A percentile compares a stretch with the other conserved stretches of the same genome.
These are phyloP conservation scores for Corapipo altera DNA, from an alignment of 2,113 vertebrate species.

Conservation along the genomic window DNA sequence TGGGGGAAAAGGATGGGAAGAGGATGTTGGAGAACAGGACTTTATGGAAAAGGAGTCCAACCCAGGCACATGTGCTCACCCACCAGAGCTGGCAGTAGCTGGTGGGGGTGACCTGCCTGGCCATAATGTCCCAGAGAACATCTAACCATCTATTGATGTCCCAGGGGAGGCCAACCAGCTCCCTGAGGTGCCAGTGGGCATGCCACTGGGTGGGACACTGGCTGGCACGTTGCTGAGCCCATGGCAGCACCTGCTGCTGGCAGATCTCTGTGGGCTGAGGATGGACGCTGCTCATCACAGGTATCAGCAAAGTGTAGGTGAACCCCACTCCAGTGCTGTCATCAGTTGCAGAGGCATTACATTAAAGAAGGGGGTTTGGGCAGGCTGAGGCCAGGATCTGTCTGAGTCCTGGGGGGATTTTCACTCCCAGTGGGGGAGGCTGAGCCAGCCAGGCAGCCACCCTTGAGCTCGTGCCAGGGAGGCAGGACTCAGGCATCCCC, in stretches of 20 bases:
- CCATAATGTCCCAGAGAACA: not conserved
- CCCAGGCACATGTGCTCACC: accelerated
- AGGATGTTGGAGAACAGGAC: not conserved
- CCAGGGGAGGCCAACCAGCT: not conserved
- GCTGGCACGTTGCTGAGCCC: accelerated
- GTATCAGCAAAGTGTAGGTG: too few species aligned
- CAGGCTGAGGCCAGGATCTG: not conserved
- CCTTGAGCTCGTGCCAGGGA: not conserved
- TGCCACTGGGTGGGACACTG: not conserved
- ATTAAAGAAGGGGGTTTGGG: not conserved
- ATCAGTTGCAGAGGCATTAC: not conserved
- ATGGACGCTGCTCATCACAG: accelerated
- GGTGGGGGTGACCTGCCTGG: accelerated
- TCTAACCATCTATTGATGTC: accelerated
- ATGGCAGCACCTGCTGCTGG: not conserved
- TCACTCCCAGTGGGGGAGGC: not conserved
- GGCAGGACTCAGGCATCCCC: not conserved
- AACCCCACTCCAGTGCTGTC: not conserved
- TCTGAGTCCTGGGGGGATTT: not conserved
- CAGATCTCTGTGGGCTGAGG: not conserved
- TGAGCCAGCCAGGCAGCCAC: not conserved
- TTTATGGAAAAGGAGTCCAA: not conserved
- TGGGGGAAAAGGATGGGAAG: not conserved
- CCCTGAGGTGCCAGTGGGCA: accelerated
- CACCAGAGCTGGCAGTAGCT: accelerated